Evolutionary conservation across 2,888 invertebrate species (phyloP), one percentile per base, ranked within the genome.

Genomic region (Drosophila prostipennis): DNA sequence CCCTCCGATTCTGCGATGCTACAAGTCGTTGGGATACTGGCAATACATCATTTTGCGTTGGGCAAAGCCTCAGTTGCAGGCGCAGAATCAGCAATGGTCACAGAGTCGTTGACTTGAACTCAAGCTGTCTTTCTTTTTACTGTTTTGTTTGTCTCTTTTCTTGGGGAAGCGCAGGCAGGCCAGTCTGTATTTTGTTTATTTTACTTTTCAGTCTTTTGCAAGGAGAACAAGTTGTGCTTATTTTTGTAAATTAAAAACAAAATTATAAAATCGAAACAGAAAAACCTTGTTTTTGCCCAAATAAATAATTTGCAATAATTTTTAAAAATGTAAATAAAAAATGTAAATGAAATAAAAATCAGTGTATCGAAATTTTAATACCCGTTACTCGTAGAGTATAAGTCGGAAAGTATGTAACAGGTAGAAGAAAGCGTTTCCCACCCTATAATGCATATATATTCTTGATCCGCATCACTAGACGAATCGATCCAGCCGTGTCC

Each of bases 41-140:
- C 51, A 68, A 65, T 51, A 34, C 67, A 67, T 68, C 51, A 65
- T 52, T 51, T 56, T 29, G 68, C 65, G 56, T 39, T 39, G 39
- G 52, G 11, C 34, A 13, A 37, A 61, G 46, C 14, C 16, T 10
- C 8, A 34, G 45, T 39, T 14, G 19, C 23, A 59, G 53, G n/a
- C n/a, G 23, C 45, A 53, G 49, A 14, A 43, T 16, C 26, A 46
- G 45, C 34, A 67, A 23, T 42, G n/a, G 23, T 23, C 23, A 23
- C 43, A n/a, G 43, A 61, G 57, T 69, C 74, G 57, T 73, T 73
- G 73, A 73, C 69, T 73, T 46, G 51, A 61, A n/a, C 23, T 43
- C 23, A 7, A 23, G 54, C 69, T 46, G 54, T 49, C 43, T 48
- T 48, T 51, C 58, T 23, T 51, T 58, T 23, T 68, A 53, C 34